Conservation (phyloP, 2,888 invertebrate genomes). For the Fabriciana adippe region DNA sequence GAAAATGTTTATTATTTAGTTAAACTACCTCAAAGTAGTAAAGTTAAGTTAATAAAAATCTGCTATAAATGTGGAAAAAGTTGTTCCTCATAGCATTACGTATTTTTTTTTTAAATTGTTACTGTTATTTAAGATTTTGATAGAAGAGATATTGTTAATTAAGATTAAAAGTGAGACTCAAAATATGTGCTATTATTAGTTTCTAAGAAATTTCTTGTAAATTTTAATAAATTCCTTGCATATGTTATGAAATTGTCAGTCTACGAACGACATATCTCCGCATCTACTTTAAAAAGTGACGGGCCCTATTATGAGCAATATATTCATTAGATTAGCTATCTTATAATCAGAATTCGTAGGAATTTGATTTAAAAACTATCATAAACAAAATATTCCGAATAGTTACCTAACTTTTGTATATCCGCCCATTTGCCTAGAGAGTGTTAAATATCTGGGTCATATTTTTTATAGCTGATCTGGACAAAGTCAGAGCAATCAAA, state of each 20-base stretch:
- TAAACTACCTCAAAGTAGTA: neutral
- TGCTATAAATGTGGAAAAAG: no score
- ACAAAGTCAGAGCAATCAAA: no score
- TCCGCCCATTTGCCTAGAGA: no score
- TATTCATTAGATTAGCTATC: neutral
- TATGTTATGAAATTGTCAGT: neutral
- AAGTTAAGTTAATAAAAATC: neutral
- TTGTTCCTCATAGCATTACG: no score
- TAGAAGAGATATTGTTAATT: no score
- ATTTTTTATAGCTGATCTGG: no score
- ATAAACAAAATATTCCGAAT: slow-evolving; percentile 1
- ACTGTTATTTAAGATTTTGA: no score
- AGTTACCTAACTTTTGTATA: slow-evolving; percentile 2
- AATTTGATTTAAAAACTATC: neutral
- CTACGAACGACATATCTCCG: neutral
- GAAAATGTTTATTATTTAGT: neutral
- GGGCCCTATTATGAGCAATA: neutral
- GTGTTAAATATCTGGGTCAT: no score
- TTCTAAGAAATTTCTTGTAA: neutral
- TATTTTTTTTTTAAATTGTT: no score
- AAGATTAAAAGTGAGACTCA: no score
- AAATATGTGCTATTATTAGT: neutral
- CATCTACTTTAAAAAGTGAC: neutral
- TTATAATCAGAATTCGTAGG: neutral
- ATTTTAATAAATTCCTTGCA: neutral